Conservation (phyloP, 2,888 invertebrate genomes). For the Lochmaea capreae region DNA sequence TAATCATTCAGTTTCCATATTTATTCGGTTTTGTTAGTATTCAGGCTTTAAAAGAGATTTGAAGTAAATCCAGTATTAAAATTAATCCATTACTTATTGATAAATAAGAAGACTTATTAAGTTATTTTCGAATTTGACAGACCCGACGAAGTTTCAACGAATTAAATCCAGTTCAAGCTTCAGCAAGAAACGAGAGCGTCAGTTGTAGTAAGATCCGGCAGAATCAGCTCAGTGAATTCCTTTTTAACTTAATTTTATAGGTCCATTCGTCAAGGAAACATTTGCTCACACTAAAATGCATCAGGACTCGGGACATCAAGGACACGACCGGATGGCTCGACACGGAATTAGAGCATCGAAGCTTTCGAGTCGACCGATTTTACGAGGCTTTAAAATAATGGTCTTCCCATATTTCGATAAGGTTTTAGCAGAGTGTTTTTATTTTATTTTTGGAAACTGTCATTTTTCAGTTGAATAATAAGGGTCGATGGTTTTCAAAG, state of each 20-base stretch:
- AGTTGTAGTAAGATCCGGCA: neutral
- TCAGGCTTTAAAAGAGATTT: too few relatives aligned
- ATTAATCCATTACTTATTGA: neutral
- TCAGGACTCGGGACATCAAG: constrained; percentile 25
- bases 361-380: constrained; percentile 19
- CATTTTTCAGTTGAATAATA: neutral
- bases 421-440: neutral
- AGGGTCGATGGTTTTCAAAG: neutral
- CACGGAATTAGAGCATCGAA: constrained; percentile 1
- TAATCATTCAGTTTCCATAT: too few relatives aligned
- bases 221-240: constrained; percentile 3
- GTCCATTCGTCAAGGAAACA: constrained; percentile 25
- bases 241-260: constrained; percentile 29
- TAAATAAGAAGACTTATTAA: neutral
- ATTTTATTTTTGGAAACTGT: constrained; percentile 21
- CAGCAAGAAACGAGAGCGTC: too few relatives aligned
- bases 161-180: constrained; percentile 3
- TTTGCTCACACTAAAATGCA: constrained; percentile 31
- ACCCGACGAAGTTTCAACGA: neutral
- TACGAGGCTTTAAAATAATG: constrained; percentile 33
- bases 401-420: constrained; percentile 11
- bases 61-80: neutral
- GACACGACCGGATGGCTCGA: constrained; percentile 15
- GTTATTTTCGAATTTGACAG: neutral
- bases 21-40: too few relatives aligned